Evolutionary conservation across 2,888 invertebrate genomes (phyloP).

Genomic region (Melieria crassipennis): DNA sequence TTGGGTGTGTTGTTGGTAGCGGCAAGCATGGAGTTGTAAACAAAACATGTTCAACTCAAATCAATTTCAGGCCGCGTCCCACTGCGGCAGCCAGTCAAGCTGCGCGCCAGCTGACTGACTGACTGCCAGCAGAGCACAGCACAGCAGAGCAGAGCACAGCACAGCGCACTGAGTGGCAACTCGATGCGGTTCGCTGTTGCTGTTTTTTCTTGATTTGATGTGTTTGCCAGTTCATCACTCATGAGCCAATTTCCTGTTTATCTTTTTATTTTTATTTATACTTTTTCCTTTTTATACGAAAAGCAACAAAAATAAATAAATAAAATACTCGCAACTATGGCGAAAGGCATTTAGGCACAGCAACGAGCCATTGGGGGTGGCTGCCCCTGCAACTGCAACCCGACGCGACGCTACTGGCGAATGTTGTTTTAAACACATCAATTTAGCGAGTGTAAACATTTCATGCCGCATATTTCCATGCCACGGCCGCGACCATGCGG

Average conservation of each 20-base stretch:
- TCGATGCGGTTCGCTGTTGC: neutral
- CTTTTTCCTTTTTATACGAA: too few relatives aligned
- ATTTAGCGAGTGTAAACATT: conserved; percentile 37
- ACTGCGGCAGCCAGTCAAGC: conserved; percentile 7
- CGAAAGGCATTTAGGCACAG: neutral
- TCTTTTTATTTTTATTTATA: too few relatives aligned
- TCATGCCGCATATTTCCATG: conserved; percentile 25
- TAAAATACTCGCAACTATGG: too few relatives aligned
- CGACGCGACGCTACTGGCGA: conserved; percentile 8
- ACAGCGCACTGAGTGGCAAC: too few relatives aligned
- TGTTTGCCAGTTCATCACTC: too few relatives aligned
- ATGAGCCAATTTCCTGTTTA: too few relatives aligned
- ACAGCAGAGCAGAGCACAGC: too few relatives aligned
- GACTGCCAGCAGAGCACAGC: too few relatives aligned
- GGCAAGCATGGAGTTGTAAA: conserved; percentile 19
- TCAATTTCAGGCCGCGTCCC: conserved; percentile 18
- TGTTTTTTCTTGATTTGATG: neutral
- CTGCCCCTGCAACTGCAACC: neutral
- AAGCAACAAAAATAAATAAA: too few relatives aligned
- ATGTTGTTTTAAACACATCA: conserved; percentile 38
- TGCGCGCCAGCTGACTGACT: too few relatives aligned
- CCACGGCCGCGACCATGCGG: neutral
- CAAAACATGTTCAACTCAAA: conserved; percentile 24
- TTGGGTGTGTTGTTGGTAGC: neutral
- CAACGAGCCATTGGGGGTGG: neutral